Evolutionary conservation across 2,113 vertebrate species (phyloP).

Genomic region (Noturus placidus): DNA sequence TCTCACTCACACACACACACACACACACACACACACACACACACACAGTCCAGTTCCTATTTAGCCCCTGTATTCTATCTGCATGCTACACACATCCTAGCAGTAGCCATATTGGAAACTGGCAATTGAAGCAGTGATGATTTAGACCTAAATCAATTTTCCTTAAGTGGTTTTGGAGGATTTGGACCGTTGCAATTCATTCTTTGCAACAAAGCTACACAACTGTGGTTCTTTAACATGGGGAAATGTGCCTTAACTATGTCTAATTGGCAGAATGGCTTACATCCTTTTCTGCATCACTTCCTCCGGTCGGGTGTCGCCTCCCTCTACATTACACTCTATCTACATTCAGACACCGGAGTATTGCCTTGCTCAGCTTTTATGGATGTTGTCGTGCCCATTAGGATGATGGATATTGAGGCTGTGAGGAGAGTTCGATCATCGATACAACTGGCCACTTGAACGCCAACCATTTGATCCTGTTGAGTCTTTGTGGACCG

Average conservation of each 20-base stretch:
- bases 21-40: slow-evolving; percentile 15
- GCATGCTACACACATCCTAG: background rate
- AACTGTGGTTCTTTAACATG: background rate
- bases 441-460: slow-evolving; percentile 8
- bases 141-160: slow-evolving; percentile 33
- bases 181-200: slow-evolving; percentile 9
- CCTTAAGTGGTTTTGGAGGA: slow-evolving; percentile 34
- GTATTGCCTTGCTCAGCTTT: slow-evolving; percentile 27
- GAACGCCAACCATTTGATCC: slow-evolving; percentile 37
- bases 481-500: background rate
- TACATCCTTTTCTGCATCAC: slow-evolving; percentile 10
- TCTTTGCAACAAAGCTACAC: slow-evolving; percentile 23
- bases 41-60: background rate
- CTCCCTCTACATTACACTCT: background rate
- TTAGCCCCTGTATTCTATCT: background rate
- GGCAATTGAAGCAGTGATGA: slow-evolving; percentile 28
- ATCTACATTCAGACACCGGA: background rate
- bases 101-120: background rate
- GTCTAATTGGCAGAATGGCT: slow-evolving; percentile 41
- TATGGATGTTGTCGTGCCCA: slow-evolving; percentile 7
- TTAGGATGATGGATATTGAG: slow-evolving; percentile 23
- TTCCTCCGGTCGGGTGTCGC: slow-evolving; percentile 1
- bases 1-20: slow-evolving; percentile 13
- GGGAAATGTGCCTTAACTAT: slow-evolving; percentile 32
- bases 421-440: slow-evolving; percentile 13